Conservation (phyloP, 1,140 invertebrate species). For the Neuroterus valhalla region DNA sequence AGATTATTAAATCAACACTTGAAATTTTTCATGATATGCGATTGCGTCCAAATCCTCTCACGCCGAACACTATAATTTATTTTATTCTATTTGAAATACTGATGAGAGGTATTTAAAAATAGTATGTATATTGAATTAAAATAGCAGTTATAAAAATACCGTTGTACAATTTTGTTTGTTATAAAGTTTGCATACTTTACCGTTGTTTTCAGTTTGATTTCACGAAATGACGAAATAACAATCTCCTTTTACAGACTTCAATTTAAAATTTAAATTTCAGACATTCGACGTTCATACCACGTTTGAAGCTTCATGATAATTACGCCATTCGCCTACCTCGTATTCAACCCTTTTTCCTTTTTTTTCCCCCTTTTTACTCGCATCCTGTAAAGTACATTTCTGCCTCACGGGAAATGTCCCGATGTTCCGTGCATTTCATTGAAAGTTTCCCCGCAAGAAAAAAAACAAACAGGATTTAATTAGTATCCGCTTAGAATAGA, state of each 20-base stretch:
- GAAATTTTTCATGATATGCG: no score
- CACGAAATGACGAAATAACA: not conserved
- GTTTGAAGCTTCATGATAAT: constrained; percentile 17
- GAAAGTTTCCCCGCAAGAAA: not conserved
- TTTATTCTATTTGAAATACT: no score
- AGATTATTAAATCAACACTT: no score
- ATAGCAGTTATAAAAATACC: no score
- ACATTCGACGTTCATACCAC: constrained; percentile 18
- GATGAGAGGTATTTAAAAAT: no score
- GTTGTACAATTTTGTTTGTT: not conserved
- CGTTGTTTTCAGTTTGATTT: constrained; percentile 6
- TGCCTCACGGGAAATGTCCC: constrained; percentile 7
- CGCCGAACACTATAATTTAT: no score
- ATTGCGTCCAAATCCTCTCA: no score
- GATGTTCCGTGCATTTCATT: constrained; percentile 9
- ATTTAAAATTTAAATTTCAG: constrained; percentile 10
- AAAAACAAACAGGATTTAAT: not conserved
- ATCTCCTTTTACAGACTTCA: not conserved
- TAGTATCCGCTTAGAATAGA: not conserved
- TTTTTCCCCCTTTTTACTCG: constrained; percentile 28
- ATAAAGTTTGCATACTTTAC: not conserved
- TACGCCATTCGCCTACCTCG: constrained; percentile 39
- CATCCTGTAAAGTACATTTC: constrained; percentile 11
- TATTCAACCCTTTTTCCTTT: constrained; percentile 25
- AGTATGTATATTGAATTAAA: no score